Percentiles rank a stretch among this genome's conserved stretches.
Evolutionary conservation across 2,113 vertebrate species (phyloP).

Genomic region (Ramphastos sulfuratus): DNA sequence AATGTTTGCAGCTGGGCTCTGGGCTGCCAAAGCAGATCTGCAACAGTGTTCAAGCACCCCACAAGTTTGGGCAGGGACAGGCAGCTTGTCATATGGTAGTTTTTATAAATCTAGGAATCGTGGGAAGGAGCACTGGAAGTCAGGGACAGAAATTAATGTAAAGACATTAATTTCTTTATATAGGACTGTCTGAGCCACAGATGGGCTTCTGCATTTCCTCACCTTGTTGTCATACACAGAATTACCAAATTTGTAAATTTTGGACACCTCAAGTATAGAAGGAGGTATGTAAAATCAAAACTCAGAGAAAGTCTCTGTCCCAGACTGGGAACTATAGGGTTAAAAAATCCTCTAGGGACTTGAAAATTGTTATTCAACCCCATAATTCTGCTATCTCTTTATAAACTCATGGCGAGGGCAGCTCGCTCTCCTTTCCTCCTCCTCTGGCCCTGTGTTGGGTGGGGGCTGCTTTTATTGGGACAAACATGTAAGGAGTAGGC

Average conservation of each 20-base stretch:
- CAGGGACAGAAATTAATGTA: neutral
- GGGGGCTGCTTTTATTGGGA: too few species aligned
- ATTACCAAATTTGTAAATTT: neutral
- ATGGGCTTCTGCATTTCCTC: neutral
- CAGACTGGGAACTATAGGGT: too few species aligned
- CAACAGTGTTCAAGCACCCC: neutral
- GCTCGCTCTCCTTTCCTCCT: too few species aligned
- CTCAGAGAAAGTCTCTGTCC: neutral
- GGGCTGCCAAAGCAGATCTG: neutral
- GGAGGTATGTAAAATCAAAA: neutral
- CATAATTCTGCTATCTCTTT: too few species aligned
- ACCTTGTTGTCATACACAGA: fast-evolving
- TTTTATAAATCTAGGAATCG: neutral
- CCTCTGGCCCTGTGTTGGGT: too few species aligned
- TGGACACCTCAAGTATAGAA: neutral
- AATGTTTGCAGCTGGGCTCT: neutral
- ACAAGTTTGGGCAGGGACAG: neutral
- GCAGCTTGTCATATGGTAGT: neutral
- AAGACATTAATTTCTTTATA: neutral
- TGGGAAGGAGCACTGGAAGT: neutral
- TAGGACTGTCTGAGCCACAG: neutral
- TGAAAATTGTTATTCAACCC: too few species aligned
- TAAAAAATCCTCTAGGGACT: too few species aligned
- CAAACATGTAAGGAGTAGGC: too few species aligned
- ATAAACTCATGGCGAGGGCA: too few species aligned